phyloP scores from a whole-genome alignment of 2,797 vertebrate species.

The Onychomys leucogaster region DNA sequence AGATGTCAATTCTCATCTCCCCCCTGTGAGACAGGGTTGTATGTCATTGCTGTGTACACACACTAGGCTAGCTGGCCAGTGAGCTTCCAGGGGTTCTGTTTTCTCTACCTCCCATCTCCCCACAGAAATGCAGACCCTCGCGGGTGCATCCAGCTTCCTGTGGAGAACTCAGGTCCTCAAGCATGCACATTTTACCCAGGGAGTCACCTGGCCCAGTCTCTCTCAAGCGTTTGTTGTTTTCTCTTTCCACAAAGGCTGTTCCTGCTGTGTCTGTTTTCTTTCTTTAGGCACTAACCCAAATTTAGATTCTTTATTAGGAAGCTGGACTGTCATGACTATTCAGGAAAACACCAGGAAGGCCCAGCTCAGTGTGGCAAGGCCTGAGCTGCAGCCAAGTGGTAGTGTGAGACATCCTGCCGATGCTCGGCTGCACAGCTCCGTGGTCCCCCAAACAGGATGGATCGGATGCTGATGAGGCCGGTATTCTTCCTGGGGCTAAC shows the following conservation, averaged over 20 bases:
- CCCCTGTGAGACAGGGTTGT: background rate
- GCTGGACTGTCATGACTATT: background rate
- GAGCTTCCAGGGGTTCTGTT: background rate
- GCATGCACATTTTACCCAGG: background rate
- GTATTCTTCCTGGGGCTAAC: background rate
- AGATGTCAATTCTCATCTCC: background rate
- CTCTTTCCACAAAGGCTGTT: background rate
- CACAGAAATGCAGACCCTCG: background rate
- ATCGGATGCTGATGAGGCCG: background rate
- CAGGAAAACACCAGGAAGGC: background rate
- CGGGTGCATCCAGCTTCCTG: rapidly evolving
- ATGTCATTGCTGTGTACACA: background rate
- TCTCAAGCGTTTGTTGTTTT: background rate
- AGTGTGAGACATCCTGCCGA: background rate
- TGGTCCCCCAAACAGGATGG: background rate
- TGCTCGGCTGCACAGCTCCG: background rate
- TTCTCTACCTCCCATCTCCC: background rate
- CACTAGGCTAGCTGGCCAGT: background rate
- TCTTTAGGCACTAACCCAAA: background rate
- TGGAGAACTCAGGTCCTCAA: background rate
- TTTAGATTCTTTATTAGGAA: background rate
- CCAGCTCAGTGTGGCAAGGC: background rate
- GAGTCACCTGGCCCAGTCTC: background rate
- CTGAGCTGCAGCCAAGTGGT: background rate
- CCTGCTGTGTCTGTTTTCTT: background rate